Evolutionary conservation across 2,888 invertebrate species (phyloP).

Genomic region (Phortica magna): DNA sequence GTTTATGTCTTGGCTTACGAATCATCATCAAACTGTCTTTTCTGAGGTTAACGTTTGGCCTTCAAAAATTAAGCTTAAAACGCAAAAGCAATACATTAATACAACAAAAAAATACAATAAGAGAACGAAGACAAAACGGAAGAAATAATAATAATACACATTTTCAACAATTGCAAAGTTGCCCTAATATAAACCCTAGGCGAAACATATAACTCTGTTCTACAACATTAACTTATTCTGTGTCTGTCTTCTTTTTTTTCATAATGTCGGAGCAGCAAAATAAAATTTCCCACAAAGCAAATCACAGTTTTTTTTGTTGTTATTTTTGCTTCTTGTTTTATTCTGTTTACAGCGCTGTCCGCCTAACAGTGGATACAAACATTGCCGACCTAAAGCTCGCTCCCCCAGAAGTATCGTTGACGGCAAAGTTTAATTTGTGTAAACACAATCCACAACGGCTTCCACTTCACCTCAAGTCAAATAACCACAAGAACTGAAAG

Average conservation of each 20-base stretch:
- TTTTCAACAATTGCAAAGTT: conserved; percentile 7
- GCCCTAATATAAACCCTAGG: not conserved
- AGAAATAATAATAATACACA: conserved; percentile 40
- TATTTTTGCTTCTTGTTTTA: not conserved
- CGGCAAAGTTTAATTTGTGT: too few species aligned
- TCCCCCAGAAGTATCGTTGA: too few species aligned
- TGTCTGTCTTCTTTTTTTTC: not conserved
- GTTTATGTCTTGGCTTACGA: conserved; percentile 5
- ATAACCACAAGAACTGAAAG: not conserved
- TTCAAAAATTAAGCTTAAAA: conserved; percentile 60
- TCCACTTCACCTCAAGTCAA: not conserved
- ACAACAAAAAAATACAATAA: conserved; percentile 25
- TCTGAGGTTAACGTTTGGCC: conserved; percentile 61
- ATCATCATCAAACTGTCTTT: not conserved
- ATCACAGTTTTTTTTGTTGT: not conserved
- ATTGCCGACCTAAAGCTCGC: too few species aligned
- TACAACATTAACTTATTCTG: conserved; percentile 9
- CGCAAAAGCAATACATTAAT: conserved; percentile 53
- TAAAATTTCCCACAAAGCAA: conserved; percentile 10
- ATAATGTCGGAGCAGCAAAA: not conserved
- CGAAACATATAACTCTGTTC: not conserved
- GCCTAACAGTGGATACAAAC: too few species aligned
- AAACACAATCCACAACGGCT: too few species aligned
- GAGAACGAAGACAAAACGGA: conserved; percentile 35
- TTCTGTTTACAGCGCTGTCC: too few species aligned